Evolutionary conservation across 35 echinoderm and acorn worm species (phyloP), one percentile per base, ranked within the genome.

Genomic region (Heliocidaris erythrogramma): DNA sequence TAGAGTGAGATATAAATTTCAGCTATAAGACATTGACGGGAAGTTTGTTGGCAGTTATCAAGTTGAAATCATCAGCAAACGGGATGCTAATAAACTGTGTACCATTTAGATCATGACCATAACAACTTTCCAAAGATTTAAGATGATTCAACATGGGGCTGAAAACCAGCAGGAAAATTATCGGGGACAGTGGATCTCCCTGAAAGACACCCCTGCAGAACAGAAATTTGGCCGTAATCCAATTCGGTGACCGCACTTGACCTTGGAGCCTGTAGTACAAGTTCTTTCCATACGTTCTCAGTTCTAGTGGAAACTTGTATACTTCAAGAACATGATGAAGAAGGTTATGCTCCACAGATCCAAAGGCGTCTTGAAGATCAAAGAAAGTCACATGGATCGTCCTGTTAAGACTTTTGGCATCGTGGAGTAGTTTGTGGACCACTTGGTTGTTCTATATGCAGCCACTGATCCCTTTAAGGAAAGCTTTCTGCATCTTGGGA

Each of bases 21-120:
- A 47, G 9, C 42, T 14, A 88, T 88, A 47, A 5, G 24, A 12
- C 86, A n/a, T 94, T 95, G 94, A 90, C 95, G 94, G 18, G 42
- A 86, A 86, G 31, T 94, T 96, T 94, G 53, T 94, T 91, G 31
- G 32, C 21, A 9, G 93, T 96, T 29, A 96, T 94, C 0, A 92
- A 88, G 48, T 94, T 94, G 78, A 94, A 96, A 29, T 96, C 96
- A 93, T 96, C 96, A 0, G 96, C 96, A 52, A 96, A 95, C 60
- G 94, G 94, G 2, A 96, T 35, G 30, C 92, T 93, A 16, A 96
- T 96, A 32, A 95, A 96, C 21, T 90, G 93, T 49, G 2, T 30
- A 9, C 96, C 96, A 3, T 96, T 78, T 12, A 96, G 48, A 56
- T 94, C 56, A 86, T 94, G 94, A 7, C 96, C 94, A 87, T 30